Percentiles rank a stretch among this genome's conserved stretches.
phyloP scores from a whole-genome alignment of 2,797 vertebrate species.

The Masticophis lateralis region DNA sequence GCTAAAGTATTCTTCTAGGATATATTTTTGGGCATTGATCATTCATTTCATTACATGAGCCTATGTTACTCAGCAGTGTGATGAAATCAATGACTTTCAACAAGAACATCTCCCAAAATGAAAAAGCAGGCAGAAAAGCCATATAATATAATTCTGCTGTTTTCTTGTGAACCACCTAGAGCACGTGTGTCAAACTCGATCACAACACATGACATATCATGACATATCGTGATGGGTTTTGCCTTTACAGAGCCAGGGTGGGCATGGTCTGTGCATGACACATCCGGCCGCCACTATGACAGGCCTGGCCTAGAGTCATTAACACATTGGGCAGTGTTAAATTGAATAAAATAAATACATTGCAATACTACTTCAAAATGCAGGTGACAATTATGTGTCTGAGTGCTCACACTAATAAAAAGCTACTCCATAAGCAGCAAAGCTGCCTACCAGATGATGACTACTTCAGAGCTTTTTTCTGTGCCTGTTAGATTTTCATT shows the following conservation, averaged over 20 bases:
- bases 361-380: background rate
- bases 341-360: background rate
- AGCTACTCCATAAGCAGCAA: too few relatives aligned
- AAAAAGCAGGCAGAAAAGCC: background rate
- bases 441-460: background rate
- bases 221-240: too few relatives aligned
- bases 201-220: too few relatives aligned
- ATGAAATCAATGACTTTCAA: background rate
- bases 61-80: background rate
- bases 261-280: too few relatives aligned
- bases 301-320: background rate
- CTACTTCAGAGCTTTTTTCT: background rate
- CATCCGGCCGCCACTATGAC: too few relatives aligned
- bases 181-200: too few relatives aligned
- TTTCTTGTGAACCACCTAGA: background rate
- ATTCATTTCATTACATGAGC: background rate
- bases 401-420: background rate
- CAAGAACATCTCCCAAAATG: background rate
- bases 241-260: too few relatives aligned
- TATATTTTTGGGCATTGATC: background rate
- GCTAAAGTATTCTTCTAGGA: background rate
- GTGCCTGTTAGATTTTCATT: background rate
- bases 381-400: background rate
- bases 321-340: background rate
- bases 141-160: background rate